Base-by-base conservation (phyloP, 2,113 vertebrate genomes). In the Gymnorhina tibicen region DNA sequence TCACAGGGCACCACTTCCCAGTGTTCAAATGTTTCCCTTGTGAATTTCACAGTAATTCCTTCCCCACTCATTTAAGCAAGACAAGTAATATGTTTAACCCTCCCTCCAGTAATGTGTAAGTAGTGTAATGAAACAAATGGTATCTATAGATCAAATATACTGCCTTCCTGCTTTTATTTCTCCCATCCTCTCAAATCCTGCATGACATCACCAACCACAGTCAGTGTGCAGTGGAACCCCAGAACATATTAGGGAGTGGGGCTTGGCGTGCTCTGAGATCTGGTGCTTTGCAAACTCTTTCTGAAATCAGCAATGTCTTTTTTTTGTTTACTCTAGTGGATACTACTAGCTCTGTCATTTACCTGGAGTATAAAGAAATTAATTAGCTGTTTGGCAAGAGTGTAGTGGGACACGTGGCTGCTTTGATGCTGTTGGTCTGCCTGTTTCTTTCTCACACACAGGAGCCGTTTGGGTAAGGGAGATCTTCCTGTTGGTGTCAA, bases 101-200 rank as follows among this genome's bases (percentile, higher is more conserved):
- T 68, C 53, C 41, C 35, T n/a, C 30, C 37, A 62, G 23, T 68
- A 62, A 59, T 10, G 20, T 32, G 4, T 47, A 26, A 83, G n/a
- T 60, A 67, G 44, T 59, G 15, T 59, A 76, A 64, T 70, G 50
- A 93, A 94, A 60, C n/a, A 41, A 91, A 66, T 58, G 20, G 5
- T 67, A n/a, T 79, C 72, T 78, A 18, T 37, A 83, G 84, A 70
- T 79, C 11, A 59, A 95, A 80, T 91, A 70, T 62, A 47, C 27
- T 80, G 60, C 72, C 49, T 78, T 95, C 72, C 49, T 70, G 52
- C 56, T 78, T 95, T 93, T 88, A 33, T 93, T 73, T 76, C 30
- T 28, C 10, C 24, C n/a, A 42, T 67, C 32, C 19, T 18, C 63
- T 88, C 55, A 75, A 75, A 77, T 63, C 46, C 56, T 85, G 49